These are phyloP conservation scores for Anthrax anthrax DNA, from an alignment of 2,888 invertebrate species.

Conservation along the genomic window DNA sequence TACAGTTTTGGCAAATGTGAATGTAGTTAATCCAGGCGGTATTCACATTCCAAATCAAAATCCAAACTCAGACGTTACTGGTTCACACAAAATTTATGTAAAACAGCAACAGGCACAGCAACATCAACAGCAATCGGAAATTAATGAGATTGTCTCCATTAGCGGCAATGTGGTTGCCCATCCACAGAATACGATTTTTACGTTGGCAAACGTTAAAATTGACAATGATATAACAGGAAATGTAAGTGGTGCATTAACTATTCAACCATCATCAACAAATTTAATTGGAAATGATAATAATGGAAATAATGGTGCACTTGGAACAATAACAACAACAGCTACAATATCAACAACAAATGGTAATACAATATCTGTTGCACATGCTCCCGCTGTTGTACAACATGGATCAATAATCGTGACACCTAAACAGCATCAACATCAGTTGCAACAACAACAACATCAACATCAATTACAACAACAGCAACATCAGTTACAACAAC, in stretches of 20 bases:
- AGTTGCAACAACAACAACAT: conserved; percentile 18
- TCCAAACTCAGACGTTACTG: not conserved
- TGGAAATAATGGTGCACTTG: not conserved
- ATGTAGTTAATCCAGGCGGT: not conserved
- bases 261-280: not conserved
- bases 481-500: conserved; percentile 13
- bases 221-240: conserved; percentile 11
- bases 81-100: not conserved
- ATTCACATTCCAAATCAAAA: not conserved
- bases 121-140: not conserved
- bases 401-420: conserved; percentile 7
- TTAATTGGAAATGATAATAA: not conserved
- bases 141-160: not conserved
- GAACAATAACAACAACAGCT: conserved; percentile 8
- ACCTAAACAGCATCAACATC: conserved; percentile 5
- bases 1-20: not conserved
- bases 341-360: conserved; percentile 9
- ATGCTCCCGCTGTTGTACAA: not conserved
- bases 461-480: too few species aligned
- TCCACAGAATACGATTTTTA: conserved; percentile 20
- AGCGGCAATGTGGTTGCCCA: not conserved
- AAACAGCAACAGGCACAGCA: not conserved
- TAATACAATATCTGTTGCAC: conserved; percentile 11
- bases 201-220: conserved; percentile 16
- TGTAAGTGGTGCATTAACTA: conserved; percentile 1